These are phyloP conservation scores for Mallotus villosus DNA, from an alignment of 2,797 vertebrate genomes.

Conservation along the genomic window DNA sequence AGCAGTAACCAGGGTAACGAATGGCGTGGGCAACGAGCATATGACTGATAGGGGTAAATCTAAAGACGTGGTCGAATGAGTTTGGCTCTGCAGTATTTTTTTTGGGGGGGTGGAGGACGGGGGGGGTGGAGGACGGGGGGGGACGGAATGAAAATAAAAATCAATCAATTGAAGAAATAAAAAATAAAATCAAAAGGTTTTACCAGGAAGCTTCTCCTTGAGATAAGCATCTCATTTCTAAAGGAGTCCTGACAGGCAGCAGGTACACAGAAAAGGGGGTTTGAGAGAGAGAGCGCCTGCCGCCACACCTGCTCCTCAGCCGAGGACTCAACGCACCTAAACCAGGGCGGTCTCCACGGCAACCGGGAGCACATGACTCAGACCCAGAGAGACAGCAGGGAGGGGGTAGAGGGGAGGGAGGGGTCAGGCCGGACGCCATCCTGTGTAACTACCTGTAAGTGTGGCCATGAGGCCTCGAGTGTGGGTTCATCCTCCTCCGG, in stretches of 20 bases:
- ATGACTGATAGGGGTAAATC: not conserved
- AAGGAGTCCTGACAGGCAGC: constrained; percentile 62
- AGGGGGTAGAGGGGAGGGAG: not conserved
- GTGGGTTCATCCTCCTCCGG: constrained; percentile 98
- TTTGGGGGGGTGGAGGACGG: too few species aligned
- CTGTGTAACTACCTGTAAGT: constrained; percentile 87
- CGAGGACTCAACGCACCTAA: constrained; percentile 5
- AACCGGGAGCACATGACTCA: constrained; percentile 2
- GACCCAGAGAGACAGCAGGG: constrained; percentile 8
- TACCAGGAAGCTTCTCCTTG: constrained; percentile 64
- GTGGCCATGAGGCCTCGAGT: constrained; percentile 96
- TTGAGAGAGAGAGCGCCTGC: constrained; percentile 20
- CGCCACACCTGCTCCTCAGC: constrained; percentile 18
- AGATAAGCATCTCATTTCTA: constrained; percentile 68
- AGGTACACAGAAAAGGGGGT: constrained; percentile 45
- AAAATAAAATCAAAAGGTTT: constrained; percentile 28
- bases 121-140: not conserved
- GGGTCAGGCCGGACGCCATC: too few species aligned
- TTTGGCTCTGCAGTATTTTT: constrained; percentile 14
- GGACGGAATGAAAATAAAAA: constrained; percentile 16
- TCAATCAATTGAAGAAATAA: too few species aligned
- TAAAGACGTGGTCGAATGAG: not conserved
- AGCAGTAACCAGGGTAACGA: constrained; percentile 3
- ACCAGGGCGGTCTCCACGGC: not conserved
- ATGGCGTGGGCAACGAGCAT: not conserved